A percentile compares a stretch with the other conserved stretches of the same genome.
phyloP scores from a whole-genome alignment of 2,113 vertebrate species.

The Ptychochromis oligacanthus region DNA sequence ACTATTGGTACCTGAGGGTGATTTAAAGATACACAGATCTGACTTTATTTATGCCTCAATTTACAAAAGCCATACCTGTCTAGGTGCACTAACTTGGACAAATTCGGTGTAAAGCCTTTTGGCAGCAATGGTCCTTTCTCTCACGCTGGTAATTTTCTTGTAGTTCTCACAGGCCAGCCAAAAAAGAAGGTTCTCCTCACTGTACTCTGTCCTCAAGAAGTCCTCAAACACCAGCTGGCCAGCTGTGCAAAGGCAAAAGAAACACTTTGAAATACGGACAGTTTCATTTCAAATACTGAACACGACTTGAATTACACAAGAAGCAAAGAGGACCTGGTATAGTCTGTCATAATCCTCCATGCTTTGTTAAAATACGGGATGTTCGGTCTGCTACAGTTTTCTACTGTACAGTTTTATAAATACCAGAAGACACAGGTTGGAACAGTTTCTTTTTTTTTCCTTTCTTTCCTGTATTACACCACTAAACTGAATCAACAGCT shows the following conservation, averaged over 20 bases:
- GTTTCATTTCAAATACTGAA: background rate
- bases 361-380: background rate
- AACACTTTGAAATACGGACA: background rate
- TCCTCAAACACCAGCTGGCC: conserved; percentile 84
- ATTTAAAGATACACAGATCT: conserved; percentile 12
- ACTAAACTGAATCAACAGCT: background rate
- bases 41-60: conserved; percentile 15
- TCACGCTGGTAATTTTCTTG: conserved; percentile 79
- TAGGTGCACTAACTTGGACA: conserved; percentile 84
- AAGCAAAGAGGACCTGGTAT: background rate
- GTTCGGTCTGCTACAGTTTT: background rate
- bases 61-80: conserved; percentile 79
- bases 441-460: background rate
- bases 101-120: conserved; percentile 85
- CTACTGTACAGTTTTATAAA: background rate
- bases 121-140: conserved; percentile 78
- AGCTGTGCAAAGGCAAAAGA: conserved; percentile 67
- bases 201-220: conserved; percentile 88
- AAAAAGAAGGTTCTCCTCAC: conserved; percentile 90
- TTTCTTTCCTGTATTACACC: background rate
- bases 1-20: background rate
- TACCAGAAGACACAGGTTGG: background rate
- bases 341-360: background rate
- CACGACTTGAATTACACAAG: background rate
- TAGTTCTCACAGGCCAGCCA: conserved; percentile 87